Percentiles rank a stretch among this genome's conserved stretches.
Conservation (phyloP, 2,888 invertebrate genomes). For the Periphyllus acericola region DNA sequence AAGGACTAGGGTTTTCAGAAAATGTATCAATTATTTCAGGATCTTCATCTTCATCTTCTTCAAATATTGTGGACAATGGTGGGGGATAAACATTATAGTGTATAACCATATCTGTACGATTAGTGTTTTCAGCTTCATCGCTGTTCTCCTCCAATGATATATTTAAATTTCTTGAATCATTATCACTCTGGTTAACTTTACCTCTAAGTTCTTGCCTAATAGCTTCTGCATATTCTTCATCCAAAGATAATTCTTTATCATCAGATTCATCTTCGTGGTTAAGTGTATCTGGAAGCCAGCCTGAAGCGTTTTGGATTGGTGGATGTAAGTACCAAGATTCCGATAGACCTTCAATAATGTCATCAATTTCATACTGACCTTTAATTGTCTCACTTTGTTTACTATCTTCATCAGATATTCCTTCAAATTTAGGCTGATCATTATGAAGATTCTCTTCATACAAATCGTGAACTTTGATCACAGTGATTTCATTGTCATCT, state of each 20-base stretch:
- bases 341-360: slow-evolving; percentile 63
- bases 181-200: slow-evolving; percentile 51
- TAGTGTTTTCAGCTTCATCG: slow-evolving; percentile 22
- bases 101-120: slow-evolving; percentile 63
- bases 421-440: slow-evolving; percentile 22
- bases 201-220: slow-evolving; percentile 58
- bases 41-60: slow-evolving; percentile 69
- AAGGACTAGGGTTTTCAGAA: slow-evolving; percentile 62
- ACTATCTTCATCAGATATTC: slow-evolving; percentile 15
- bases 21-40: slow-evolving; percentile 64
- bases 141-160: slow-evolving; percentile 39
- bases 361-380: slow-evolving; percentile 62
- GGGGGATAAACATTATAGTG: slow-evolving; percentile 72
- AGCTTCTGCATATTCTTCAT: slow-evolving; percentile 60
- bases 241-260: slow-evolving; percentile 31
- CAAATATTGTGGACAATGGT: slow-evolving; percentile 73
- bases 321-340: slow-evolving; percentile 61
- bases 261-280: slow-evolving; percentile 51
- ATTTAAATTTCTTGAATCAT: slow-evolving; percentile 58
- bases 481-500: slow-evolving; percentile 58
- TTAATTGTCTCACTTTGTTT: slow-evolving; percentile 11
- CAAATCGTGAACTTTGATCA: slow-evolving; percentile 44
- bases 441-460: slow-evolving; percentile 36
- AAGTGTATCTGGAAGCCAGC: slow-evolving; percentile 51
- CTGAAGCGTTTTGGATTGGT: slow-evolving; percentile 20